Evolutionary conservation across 2,113 vertebrate species (phyloP).

Genomic region (Myotis davidii): DNA sequence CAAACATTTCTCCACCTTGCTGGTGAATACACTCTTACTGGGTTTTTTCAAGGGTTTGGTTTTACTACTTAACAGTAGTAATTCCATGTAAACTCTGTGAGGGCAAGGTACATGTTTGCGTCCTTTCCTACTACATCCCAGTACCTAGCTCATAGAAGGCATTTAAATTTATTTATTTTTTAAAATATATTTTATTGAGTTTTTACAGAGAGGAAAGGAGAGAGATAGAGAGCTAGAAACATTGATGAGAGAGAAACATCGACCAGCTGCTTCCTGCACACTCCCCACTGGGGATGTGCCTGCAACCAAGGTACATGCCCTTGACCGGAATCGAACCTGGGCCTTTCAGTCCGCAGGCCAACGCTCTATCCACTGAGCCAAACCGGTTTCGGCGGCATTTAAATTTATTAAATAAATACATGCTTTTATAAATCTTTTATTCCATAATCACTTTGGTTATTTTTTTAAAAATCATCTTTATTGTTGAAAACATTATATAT

Average conservation of each 20-base stretch:
- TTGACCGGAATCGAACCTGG: too few relatives aligned
- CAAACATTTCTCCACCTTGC: neutral
- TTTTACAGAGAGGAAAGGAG: too few relatives aligned
- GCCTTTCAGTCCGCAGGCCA: too few relatives aligned
- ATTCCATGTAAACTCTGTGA: neutral
- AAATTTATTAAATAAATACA: slow-evolving; percentile 21
- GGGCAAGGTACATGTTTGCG: neutral
- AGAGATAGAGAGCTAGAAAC: too few relatives aligned
- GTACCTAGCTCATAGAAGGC: neutral
- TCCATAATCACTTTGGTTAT: neutral
- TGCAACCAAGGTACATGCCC: too few relatives aligned
- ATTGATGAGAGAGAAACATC: too few relatives aligned
- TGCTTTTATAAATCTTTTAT: slow-evolving; percentile 17
- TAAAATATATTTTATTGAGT: too few relatives aligned
- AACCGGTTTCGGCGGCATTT: too few relatives aligned
- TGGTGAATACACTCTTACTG: neutral
- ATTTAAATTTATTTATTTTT: slow-evolving; percentile 44
- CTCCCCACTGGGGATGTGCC: too few relatives aligned
- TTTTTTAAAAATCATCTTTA: neutral
- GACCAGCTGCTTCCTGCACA: too few relatives aligned
- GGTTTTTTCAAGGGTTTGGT: neutral
- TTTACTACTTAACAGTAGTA: neutral
- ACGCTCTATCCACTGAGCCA: too few relatives aligned
- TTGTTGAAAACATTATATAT: too few relatives aligned
- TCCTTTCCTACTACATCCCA: neutral